phyloP scores from a whole-genome alignment of 2,113 vertebrate species.

The Pelusios castaneus region DNA sequence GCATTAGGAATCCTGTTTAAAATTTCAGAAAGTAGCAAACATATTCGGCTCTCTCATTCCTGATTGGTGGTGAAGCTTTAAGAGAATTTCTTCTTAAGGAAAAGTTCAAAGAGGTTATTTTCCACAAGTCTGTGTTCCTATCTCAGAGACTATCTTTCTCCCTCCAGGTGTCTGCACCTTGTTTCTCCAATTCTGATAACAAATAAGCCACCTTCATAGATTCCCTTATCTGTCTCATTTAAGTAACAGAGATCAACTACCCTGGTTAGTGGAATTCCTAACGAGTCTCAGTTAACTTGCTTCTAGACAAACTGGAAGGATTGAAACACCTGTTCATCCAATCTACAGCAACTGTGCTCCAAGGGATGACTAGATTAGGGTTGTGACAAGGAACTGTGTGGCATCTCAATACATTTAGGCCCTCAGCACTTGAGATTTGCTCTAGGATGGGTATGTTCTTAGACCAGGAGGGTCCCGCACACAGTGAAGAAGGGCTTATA shows the following conservation, averaged over 20 bases:
- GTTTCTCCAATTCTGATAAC: not conserved
- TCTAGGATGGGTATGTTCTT: not conserved
- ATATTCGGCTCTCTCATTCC: not conserved
- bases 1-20: not conserved
- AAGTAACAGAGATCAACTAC: not conserved
- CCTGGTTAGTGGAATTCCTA: not conserved
- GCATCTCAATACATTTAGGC: fast-evolving
- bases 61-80: not conserved
- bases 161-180: not conserved
- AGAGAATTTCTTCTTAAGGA: not conserved
- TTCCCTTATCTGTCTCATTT: not conserved
- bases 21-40: not conserved
- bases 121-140: not conserved
- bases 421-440: not conserved
- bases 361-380: not conserved
- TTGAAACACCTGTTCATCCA: not conserved
- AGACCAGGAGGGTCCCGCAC: not conserved
- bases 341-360: not conserved
- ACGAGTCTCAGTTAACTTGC: not conserved
- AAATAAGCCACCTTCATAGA: not conserved
- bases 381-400: fast-evolving
- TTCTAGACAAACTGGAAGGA: not conserved
- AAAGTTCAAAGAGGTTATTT: not conserved
- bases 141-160: not conserved
- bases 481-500: not conserved